These are phyloP conservation scores for Amphilophus citrinellus DNA, from an alignment of 2,113 vertebrate genomes.

Conservation along the genomic window DNA sequence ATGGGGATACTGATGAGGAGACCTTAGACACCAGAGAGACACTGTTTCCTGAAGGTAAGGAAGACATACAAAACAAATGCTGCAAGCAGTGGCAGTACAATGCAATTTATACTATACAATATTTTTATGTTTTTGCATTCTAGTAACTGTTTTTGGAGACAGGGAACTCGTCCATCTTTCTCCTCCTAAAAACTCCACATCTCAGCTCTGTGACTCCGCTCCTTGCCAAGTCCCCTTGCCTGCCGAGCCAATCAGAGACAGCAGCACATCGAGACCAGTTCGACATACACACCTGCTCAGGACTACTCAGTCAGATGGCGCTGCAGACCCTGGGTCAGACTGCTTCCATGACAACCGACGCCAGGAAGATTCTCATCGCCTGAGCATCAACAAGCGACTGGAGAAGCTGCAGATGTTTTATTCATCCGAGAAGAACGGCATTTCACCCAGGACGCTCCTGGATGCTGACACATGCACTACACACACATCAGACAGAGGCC, in stretches of 20 bases:
- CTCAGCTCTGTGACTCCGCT: slow-evolving; percentile 72
- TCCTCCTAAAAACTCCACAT: slow-evolving; percentile 74
- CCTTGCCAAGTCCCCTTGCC: slow-evolving; percentile 73
- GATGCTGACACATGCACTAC: slow-evolving; percentile 66
- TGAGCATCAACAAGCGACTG: slow-evolving; percentile 70
- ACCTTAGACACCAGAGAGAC: slow-evolving; percentile 78
- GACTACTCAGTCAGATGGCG: slow-evolving; percentile 50
- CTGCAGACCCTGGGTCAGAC: slow-evolving; percentile 39
- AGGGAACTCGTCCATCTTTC: slow-evolving; percentile 73
- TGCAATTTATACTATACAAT: neutral
- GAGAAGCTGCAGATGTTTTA: slow-evolving; percentile 76
- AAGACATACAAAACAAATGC: neutral
- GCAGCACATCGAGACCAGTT: slow-evolving; percentile 33
- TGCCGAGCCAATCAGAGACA: slow-evolving; percentile 65
- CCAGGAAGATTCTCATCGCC: slow-evolving; percentile 55
- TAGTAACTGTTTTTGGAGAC: slow-evolving; percentile 82
- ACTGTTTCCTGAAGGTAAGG: slow-evolving; percentile 82
- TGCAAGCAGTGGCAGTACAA: neutral
- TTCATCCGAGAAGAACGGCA: slow-evolving; percentile 61
- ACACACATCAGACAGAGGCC: slow-evolving; percentile 54
- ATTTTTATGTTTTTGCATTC: slow-evolving; percentile 40
- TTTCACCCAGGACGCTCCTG: slow-evolving; percentile 65
- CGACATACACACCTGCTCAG: slow-evolving; percentile 67
- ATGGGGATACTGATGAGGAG: slow-evolving; percentile 75
- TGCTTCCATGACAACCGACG: slow-evolving; percentile 53